Base-by-base conservation (phyloP, 92 coral and sea anemone species). In the Phymanthus crucifer region DNA sequence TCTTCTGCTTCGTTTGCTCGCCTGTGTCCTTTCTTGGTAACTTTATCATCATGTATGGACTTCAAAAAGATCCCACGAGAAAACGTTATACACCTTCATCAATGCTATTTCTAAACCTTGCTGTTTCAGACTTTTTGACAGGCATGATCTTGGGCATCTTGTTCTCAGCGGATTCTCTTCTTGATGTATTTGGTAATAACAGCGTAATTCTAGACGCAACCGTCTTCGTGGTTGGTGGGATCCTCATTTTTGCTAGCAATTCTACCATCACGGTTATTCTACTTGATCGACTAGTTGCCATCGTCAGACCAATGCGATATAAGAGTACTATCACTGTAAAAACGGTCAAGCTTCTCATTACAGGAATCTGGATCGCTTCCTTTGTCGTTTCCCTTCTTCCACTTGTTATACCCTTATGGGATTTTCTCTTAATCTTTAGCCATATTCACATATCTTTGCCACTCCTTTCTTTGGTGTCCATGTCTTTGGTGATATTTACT, bases 361-460 rank as follows among this genome's bases (percentile, higher is more conserved):
- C 74, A 35, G 74, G 46, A 35, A 36, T 70, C 18, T 70, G 74
- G 74, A 16, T 70, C 13, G 3, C 74, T 8, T 36, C 74, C 18
- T 17, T 70, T 6, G 46, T 70, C 12, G 45, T 70, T 35, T 35
- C 32, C 35, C 45, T 70, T 34, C 74, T 70, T 13, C 74, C 74
- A 70, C 29, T 70, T 12, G n/a, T 11, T 16, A 24, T 40, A 34
- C 18, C 45, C 32, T 23, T 34, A 19, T 70, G 74, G 74, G 26
- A 19, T 13, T 70, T 70, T 34, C 46, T 40, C 8, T 24, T 70
- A 27, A 31, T 70, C 31, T 70, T n/a, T 32, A 35, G 74, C 26
- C 74, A 70, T 31, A 70, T 70, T 19, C 45, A 40, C 32, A 70
- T 70, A n/a, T 70, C 74, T 36, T 70, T 70, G 35, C 74, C 74